Base-by-base conservation (phyloP, 2,888 invertebrate genomes). In the Spilosoma lubricipeda region DNA sequence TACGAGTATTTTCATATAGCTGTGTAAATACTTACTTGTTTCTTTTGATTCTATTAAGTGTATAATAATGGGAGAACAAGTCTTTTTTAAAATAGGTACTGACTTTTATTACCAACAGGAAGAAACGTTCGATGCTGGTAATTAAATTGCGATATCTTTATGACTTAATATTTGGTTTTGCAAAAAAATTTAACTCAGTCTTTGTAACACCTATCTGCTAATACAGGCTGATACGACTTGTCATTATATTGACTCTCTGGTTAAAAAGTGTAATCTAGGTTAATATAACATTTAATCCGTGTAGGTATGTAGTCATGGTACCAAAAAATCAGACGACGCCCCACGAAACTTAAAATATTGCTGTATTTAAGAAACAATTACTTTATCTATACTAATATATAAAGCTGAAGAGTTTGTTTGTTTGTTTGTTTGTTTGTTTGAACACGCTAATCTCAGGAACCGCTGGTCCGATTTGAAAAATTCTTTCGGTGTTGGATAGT, bases 201-300 rank as follows among this genome's bases (percentile, higher is more conserved):
- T 2, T 42, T 42, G 3, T 42, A 42, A 42, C 11, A 42, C 2
- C 42, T 42, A 42, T 42, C 13, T 11, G 13, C 13, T 42, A 42
- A 42, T 42, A 2, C 11, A 42, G 1, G 13, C 13, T 74, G 70
- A 79, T 82, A 86, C 77, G 73, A 82, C 77, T 76, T 81, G 80
- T 80, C 82, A 80, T 82, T 83, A 82, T 83, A 79, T 73, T 70
- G 78, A 76, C 65, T 77, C 70, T 75, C 33, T 78, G 77, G 82
- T 82, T 66, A 77, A 68, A n/a, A 71, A 18, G 18, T 68, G 33
- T 27, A 68, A n/a, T 36, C 67, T 36, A 1, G 65, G 48, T 52
- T 45, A 70, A 36, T 30, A 59, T 67, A 66, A 56, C 33, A 67
- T 33, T 36, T 52, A 70, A 36, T 69, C 42, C n/a, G 15, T 69